Conservation (phyloP, 2,113 vertebrate species). For the Rafetus swinhoei region DNA sequence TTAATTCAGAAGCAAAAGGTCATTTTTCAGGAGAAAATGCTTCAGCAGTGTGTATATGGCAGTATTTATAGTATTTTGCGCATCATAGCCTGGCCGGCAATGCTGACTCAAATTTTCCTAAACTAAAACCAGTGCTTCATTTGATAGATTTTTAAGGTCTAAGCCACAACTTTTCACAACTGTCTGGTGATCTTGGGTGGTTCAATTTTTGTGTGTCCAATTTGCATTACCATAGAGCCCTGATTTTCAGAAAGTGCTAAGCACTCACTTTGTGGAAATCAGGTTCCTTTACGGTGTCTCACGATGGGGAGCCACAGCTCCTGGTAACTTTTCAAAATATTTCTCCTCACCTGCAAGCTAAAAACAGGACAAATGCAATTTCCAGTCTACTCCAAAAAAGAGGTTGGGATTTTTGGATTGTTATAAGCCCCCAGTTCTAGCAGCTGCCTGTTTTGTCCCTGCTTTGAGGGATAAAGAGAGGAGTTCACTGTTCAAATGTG, state of each 20-base stretch:
- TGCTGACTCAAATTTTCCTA: slow-evolving; percentile 8
- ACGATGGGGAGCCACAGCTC: not conserved
- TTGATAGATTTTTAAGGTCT: slow-evolving; percentile 42
- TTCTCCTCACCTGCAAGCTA: not conserved
- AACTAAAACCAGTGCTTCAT: slow-evolving; percentile 35
- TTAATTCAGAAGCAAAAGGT: slow-evolving; percentile 15
- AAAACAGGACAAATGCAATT: slow-evolving; percentile 7
- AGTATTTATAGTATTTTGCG: slow-evolving; percentile 36
- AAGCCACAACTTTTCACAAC: slow-evolving; percentile 18
- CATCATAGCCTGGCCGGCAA: not conserved
- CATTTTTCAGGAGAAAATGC: slow-evolving; percentile 12
- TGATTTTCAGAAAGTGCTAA: not conserved
- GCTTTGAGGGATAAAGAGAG: not conserved
- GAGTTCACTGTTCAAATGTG: not conserved
- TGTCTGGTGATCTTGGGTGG: slow-evolving; percentile 21
- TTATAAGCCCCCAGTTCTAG: no score
- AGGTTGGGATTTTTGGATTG: not conserved
- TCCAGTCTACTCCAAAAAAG: not conserved
- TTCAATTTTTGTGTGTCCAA: not conserved
- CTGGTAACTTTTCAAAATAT: slow-evolving; percentile 29
- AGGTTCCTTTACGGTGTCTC: not conserved
- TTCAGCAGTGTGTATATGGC: not conserved
- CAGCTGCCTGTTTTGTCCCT: not conserved
- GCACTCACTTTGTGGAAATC: not conserved
- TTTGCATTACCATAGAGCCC: not conserved